Conservation (phyloP, 2,113 vertebrate genomes). For the Thomomys bottae region DNA sequence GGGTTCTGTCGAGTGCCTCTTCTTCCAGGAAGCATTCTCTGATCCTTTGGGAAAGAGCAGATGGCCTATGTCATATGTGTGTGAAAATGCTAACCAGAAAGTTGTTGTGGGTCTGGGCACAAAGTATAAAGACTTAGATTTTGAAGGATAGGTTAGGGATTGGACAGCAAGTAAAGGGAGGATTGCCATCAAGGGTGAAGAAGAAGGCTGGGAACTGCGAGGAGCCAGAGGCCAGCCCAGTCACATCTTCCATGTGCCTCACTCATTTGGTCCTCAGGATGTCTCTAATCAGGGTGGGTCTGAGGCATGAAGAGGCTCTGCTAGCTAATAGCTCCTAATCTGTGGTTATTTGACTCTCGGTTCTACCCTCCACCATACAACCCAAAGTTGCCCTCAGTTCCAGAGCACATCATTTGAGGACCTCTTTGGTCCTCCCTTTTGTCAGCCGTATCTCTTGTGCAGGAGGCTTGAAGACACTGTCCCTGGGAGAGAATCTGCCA, state of each 20-base stretch:
- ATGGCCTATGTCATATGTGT: not conserved
- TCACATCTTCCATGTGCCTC: not conserved
- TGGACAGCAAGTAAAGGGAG: not conserved
- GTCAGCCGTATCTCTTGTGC: not conserved
- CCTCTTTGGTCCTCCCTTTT: not conserved
- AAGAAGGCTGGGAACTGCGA: not conserved
- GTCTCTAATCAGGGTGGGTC: not conserved
- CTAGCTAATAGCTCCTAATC: too few relatives aligned
- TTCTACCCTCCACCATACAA: not conserved
- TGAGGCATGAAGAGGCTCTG: not conserved
- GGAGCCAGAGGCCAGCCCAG: not conserved
- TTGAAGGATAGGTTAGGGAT: conserved; percentile 33
- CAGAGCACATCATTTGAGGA: not conserved
- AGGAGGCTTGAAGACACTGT: not conserved
- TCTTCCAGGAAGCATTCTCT: not conserved
- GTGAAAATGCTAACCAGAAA: not conserved
- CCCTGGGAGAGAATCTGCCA: not conserved
- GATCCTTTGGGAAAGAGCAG: not conserved
- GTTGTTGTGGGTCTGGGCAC: not conserved
- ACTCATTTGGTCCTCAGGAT: not conserved
- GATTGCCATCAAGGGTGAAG: not conserved
- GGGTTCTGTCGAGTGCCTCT: not conserved
- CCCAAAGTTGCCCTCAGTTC: not conserved
- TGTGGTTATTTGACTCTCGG: not conserved
- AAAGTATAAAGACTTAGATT: not conserved